Evolutionary conservation across 2,888 invertebrate species (phyloP), one percentile per base, ranked within the genome.

Genomic region (Quadroppia sp.): DNA sequence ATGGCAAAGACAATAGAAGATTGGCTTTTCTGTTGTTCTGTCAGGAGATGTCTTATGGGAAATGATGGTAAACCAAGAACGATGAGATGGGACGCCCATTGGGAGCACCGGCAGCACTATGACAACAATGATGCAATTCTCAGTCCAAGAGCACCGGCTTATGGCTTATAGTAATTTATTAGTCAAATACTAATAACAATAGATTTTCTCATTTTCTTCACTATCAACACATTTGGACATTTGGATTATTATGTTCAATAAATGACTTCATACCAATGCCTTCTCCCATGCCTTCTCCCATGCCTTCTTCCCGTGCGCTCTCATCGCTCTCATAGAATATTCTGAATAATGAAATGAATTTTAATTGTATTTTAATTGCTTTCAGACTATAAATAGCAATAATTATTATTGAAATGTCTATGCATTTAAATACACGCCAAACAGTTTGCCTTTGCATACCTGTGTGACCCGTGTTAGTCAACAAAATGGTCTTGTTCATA

Each of bases 1-100:
- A 50, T 50, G 50, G 23, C 50, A 50, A 50, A 50, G 50, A 50
- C 50, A 50, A 50, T 50, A 50, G 50, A 50, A 11, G 23, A 50
- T 50, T 7, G 50, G 50, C 15, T 50, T 11, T 50, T 2, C 50
- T 50, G 13, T 50, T 50, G 50, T 50, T 23, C 50, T 50, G 50
- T 50, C 50, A 50, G 7, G 50, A 11, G 2, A n/a, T 50, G 50
- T 20, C 50, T 50, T 50, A 20, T 50, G 50, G 50, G 50, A 50
- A 23, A 50, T 20, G 20, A 7, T 50, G 50, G 50, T 50, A 50
- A 50, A 50, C 50, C 50, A 50, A 50, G 50, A 50, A 3, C 23
- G 50, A 50, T 50, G 50, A 50, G 50, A 50, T 50, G 23, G 50
- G 20, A n/a, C 2, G 20, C 7, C 50, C 20, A 23, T 50, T 23